phyloP scores from a whole-genome alignment of 2,113 vertebrate genomes.

The Rhombomys opimus region DNA sequence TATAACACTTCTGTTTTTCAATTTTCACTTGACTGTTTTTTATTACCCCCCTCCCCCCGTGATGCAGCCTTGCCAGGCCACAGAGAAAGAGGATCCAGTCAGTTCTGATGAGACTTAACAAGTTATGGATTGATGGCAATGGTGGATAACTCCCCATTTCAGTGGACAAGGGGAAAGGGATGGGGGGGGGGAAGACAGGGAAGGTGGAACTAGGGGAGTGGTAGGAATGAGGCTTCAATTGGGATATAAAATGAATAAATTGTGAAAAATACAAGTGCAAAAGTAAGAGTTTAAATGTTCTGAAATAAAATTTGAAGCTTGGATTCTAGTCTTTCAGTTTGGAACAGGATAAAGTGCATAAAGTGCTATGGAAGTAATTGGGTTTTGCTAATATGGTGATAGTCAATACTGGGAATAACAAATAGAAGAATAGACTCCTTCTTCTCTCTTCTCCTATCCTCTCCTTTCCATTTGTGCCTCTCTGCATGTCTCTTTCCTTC shows the following conservation, averaged over 20 bases:
- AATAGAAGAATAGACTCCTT: not conserved
- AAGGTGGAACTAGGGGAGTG: no score
- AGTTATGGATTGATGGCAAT: no score
- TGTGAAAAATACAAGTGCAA: not conserved
- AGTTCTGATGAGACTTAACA: no score
- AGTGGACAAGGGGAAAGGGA: no score
- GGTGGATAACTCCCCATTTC: no score
- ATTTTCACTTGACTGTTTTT: not conserved
- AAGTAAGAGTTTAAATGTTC: not conserved
- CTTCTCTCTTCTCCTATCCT: not conserved
- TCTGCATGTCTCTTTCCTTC: not conserved
- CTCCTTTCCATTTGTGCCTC: not conserved
- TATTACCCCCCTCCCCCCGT: no score
- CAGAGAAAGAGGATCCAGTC: no score
- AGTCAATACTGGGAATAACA: not conserved
- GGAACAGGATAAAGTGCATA: not conserved
- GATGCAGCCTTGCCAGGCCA: no score
- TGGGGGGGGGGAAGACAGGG: no score
- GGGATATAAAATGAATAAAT: no score
- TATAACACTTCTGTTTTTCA: not conserved
- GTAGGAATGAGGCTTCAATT: no score
- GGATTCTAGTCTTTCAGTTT: not conserved
- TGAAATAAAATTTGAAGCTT: not conserved
- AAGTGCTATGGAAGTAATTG: not conserved
- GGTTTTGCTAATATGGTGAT: not conserved